Evolutionary conservation across 2,888 invertebrate species (phyloP), one percentile per base, ranked within the genome.

Genomic region (Drosophila algonquin): DNA sequence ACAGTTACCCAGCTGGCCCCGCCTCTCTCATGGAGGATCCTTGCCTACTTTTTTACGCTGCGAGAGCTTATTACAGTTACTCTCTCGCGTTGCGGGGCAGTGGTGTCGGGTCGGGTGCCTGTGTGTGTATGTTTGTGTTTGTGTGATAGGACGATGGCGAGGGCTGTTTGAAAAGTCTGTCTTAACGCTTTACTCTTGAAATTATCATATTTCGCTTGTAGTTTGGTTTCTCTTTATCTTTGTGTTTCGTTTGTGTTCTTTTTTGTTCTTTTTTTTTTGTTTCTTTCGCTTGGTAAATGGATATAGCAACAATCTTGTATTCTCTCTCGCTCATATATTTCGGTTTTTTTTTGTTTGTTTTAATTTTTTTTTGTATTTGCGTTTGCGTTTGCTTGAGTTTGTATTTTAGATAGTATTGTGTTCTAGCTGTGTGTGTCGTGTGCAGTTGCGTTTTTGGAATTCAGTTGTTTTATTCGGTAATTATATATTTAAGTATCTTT

Each of bases 271-370:
- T 68, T 64, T 18, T 55, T 71, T 18, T 58, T 69, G 24, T 57
- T 73, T 76, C 64, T 87, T 80, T 77, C 76, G 71, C 75, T 67
- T 79, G 86, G 88, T 86, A 73, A 79, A 81, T 88, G 87, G 89
- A 80, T 90, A 80, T 90, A 90, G 91, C 90, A 90, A 91, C 91
- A 90, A 91, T 91, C 91, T 90, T 91, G 89, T 91, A 90, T 89
- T 91, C 91, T 91, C 91, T 90, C 91, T 90, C 90, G 87, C 82
- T 85, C 89, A 87, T 81, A 89, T 89, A 81, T 86, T 88, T 83
- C 76, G 86, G 75, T 77, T 83, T 76, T 64, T 76, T 64, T 40
- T 65, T 59, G 61, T 24, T 24, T 24, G 40, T 35, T 63, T 58
- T n/a, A 35, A 46, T 47, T 70, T 52, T 52, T 35, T 48, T 48